A percentile compares a stretch with the other conserved stretches of the same genome.
phyloP scores from a whole-genome alignment of 2,888 invertebrate species.

The Pollenia labialis region DNA sequence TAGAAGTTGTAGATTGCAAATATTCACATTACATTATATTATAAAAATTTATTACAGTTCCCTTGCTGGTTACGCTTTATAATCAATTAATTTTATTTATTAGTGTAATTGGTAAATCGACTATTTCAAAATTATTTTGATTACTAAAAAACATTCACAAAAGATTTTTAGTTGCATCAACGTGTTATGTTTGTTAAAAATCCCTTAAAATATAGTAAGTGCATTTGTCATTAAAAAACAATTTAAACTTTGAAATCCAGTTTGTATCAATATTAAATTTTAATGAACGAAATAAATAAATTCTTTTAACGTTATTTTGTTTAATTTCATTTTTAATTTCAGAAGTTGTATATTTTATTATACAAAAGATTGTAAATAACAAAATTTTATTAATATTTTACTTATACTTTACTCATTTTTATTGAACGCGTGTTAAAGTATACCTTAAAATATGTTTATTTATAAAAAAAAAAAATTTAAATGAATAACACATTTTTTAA shows the following conservation, averaged over 20 bases:
- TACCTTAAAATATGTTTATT: slow-evolving; percentile 8
- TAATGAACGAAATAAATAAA: slow-evolving; percentile 1
- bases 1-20: not conserved
- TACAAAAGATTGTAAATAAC: not conserved
- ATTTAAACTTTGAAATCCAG: slow-evolving; percentile 32
- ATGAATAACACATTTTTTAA: slow-evolving; percentile 54
- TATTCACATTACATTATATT: no score
- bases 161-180: slow-evolving; percentile 3
- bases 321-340: not conserved
- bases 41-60: no score
- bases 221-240: slow-evolving; percentile 27
- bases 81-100: not conserved
- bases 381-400: not conserved
- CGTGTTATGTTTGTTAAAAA: slow-evolving; percentile 2
- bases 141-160: not conserved
- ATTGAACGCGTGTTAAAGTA: slow-evolving; percentile 17
- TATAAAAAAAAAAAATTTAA: slow-evolving; percentile 33
- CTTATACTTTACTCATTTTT: slow-evolving; percentile 4
- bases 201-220: not conserved
- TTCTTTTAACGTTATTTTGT: not conserved
- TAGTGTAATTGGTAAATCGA: not conserved
- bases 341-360: not conserved
- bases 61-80: no score
- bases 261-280: slow-evolving; percentile 24
- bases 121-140: not conserved